Percentiles rank a stretch among this genome's conserved stretches.
phyloP scores from a whole-genome alignment of 2,888 invertebrate species.

The Ypsolopha sequella region DNA sequence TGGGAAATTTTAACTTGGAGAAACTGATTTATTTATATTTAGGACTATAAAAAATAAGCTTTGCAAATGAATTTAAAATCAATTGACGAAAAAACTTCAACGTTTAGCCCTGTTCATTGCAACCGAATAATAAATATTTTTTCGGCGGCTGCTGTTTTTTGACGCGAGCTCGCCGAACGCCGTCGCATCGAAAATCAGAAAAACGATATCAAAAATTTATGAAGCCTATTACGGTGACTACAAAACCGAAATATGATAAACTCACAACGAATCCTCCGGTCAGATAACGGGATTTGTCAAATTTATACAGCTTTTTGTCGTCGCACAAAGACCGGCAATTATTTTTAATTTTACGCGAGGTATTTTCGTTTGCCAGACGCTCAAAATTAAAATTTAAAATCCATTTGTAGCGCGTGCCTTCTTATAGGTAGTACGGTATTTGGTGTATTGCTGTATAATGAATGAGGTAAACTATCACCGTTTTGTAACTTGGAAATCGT shows the following conservation, averaged over 20 bases:
- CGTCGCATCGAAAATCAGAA: conserved; percentile 33
- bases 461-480: background rate
- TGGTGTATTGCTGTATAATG: background rate
- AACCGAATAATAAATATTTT: conserved; percentile 11
- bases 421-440: background rate
- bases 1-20: background rate
- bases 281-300: conserved; percentile 49
- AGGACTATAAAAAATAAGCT: background rate
- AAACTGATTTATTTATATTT: background rate
- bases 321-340: conserved; percentile 29
- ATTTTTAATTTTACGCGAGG: conserved; percentile 29
- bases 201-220: conserved; percentile 60
- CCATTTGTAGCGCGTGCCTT: conserved; percentile 3
- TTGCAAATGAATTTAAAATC: background rate
- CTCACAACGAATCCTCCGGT: conserved; percentile 20
- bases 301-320: conserved; percentile 32
- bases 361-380: background rate
- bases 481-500: background rate
- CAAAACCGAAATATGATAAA: conserved; percentile 53
- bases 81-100: background rate
- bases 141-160: conserved; percentile 18
- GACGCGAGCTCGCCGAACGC: conserved; percentile 11
- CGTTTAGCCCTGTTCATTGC: background rate
- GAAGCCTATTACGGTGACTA: conserved; percentile 50
- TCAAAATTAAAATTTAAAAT: conserved; percentile 1